phyloP scores from a whole-genome alignment of 92 coral and sea anemone genomes.

The Umimayanthus chanpuru region DNA sequence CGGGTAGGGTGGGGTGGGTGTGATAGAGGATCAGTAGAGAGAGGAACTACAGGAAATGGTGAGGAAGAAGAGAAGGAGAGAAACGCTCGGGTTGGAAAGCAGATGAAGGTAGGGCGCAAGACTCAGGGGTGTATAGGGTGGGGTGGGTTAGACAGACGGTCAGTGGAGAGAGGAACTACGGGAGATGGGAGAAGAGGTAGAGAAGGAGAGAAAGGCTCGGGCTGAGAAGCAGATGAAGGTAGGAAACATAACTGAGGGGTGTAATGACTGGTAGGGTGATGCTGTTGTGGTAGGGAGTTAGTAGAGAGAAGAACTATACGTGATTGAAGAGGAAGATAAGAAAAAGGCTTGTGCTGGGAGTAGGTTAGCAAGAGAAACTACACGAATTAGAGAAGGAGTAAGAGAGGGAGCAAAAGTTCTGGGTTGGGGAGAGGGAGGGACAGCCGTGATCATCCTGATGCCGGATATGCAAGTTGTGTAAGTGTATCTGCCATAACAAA shows the following conservation, averaged over 20 bases:
- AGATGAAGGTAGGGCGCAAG: too few relatives aligned
- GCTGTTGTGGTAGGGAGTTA: slow-evolving; percentile 73
- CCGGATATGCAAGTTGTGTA: background rate
- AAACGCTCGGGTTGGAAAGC: too few relatives aligned
- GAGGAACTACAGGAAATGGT: too few relatives aligned
- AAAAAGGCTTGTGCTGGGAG: too few relatives aligned
- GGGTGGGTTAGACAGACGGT: too few relatives aligned
- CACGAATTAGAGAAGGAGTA: background rate
- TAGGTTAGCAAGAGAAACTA: too few relatives aligned
- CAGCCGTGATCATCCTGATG: too few relatives aligned
- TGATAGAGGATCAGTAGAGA: too few relatives aligned
- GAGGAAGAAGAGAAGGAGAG: too few relatives aligned
- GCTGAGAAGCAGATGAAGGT: slow-evolving; percentile 58
- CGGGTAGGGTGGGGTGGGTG: too few relatives aligned
- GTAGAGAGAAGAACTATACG: slow-evolving; percentile 91
- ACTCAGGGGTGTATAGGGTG: too few relatives aligned
- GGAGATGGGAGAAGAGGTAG: slow-evolving; percentile 78
- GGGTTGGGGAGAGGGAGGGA: background rate
- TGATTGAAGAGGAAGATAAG: slow-evolving; percentile 72
- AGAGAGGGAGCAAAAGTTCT: background rate
- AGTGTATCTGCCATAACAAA: background rate
- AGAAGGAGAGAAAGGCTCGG: slow-evolving; percentile 57
- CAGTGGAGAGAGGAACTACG: too few relatives aligned
- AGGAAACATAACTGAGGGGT: slow-evolving; percentile 10
- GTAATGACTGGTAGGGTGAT: background rate